These are phyloP conservation scores for Lasioglossum baleicum DNA, from an alignment of 1,140 invertebrate genomes.

Conservation along the genomic window DNA sequence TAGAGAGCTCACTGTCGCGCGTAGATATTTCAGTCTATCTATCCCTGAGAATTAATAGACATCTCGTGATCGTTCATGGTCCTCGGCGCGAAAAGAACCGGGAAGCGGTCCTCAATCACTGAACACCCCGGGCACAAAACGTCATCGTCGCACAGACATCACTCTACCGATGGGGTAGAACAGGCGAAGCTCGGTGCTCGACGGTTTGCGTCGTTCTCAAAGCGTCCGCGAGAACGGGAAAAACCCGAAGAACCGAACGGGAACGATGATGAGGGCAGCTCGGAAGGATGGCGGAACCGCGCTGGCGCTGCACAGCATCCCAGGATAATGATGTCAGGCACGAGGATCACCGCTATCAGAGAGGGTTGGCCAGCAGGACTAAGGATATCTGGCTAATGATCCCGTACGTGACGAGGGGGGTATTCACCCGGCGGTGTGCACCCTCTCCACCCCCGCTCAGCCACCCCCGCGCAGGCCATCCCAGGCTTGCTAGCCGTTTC, in stretches of 20 bases:
- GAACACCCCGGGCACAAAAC: neutral
- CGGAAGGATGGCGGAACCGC: conserved; percentile 43
- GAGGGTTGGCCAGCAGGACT: conserved; percentile 64
- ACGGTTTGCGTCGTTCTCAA: neutral
- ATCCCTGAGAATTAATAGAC: no score
- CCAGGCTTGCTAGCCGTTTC: neutral
- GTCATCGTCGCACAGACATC: neutral
- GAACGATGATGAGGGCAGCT: conserved; percentile 22
- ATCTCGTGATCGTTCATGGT: neutral
- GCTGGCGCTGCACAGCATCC: conserved; percentile 62
- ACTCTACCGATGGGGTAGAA: neutral
- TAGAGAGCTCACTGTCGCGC: no score
- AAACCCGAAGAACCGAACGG: conserved; percentile 41
- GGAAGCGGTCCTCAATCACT: neutral
- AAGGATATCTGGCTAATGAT: conserved; percentile 76
- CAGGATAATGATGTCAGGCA: conserved; percentile 71
- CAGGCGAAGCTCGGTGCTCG: neutral
- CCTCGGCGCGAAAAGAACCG: neutral
- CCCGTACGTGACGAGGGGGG: conserved; percentile 73
- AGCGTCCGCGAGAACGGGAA: neutral
- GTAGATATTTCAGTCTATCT: no score
- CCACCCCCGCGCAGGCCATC: conserved; percentile 11
- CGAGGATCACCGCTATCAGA: conserved; percentile 67
- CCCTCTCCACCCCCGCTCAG: neutral
- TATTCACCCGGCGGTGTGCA: conserved; percentile 65